Percentiles rank a stretch among this genome's conserved stretches.
Conservation (phyloP, 64 coral and sea anemone genomes). For the Montipora efflorescens region DNA sequence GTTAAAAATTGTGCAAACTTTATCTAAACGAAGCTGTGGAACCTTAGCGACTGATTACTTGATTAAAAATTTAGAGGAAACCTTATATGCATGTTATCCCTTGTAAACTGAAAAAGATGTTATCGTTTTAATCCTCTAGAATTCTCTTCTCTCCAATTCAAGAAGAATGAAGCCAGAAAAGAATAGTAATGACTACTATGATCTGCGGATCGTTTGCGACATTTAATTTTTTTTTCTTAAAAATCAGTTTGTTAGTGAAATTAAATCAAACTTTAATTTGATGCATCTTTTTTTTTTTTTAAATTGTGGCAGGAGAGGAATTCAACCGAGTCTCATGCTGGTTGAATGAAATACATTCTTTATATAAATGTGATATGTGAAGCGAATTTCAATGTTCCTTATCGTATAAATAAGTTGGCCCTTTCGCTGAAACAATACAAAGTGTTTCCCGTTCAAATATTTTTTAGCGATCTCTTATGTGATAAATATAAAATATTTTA, state of each 20-base stretch:
- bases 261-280: neutral
- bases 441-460: neutral
- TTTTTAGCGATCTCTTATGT: neutral
- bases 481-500: neutral
- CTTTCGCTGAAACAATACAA: neutral
- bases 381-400: neutral
- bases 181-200: no score
- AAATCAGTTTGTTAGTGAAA: conserved; percentile 8
- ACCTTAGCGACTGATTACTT: conserved; percentile 16
- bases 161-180: no score
- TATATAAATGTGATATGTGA: neutral
- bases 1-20: neutral
- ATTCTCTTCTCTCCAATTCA: no score
- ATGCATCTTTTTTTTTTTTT: neutral
- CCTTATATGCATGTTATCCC: neutral
- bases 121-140: no score
- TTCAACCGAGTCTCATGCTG: neutral
- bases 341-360: neutral
- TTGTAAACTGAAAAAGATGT: no score
- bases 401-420: neutral
- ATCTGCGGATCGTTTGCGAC: neutral
- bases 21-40: neutral
- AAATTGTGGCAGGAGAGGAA: neutral
- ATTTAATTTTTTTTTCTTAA: conserved; percentile 5
- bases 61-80: conserved; percentile 46